Percentiles rank a stretch among this genome's conserved stretches.
Evolutionary conservation across 2,888 invertebrate genomes (phyloP).

Genomic region (Ochropacha duplaris): DNA sequence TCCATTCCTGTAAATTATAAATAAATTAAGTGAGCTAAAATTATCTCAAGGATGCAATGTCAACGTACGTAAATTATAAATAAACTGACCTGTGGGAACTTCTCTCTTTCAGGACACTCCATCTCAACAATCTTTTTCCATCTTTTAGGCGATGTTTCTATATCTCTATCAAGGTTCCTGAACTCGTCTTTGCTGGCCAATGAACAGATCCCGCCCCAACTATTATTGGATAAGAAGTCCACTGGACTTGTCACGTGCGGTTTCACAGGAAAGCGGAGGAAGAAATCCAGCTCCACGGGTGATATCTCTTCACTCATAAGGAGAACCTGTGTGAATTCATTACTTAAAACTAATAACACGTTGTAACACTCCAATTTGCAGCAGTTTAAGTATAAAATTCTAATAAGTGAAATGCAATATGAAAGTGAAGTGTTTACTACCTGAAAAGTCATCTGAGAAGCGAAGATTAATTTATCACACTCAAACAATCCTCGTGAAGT

Average conservation of each 20-base stretch:
- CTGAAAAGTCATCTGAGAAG: conserved; percentile 98
- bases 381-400: background rate
- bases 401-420: too few relatives aligned
- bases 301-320: conserved; percentile 94
- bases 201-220: conserved; percentile 98
- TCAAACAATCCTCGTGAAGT: conserved; percentile 97
- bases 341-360: background rate
- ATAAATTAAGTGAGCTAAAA: background rate
- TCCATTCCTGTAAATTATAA: conserved; percentile 89
- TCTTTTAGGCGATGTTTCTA: conserved; percentile 97
- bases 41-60: background rate
- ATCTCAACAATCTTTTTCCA: conserved; percentile 99
- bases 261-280: conserved; percentile 95
- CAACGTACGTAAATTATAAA: background rate
- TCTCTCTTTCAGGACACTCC: conserved; percentile 97
- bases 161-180: conserved; percentile 96
- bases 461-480: conserved; percentile 97
- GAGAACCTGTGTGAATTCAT: conserved; percentile 85
- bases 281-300: conserved; percentile 93
- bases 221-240: conserved; percentile 94
- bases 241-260: conserved; percentile 97
- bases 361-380: too few relatives aligned
- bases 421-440: conserved; percentile 80
- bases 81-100: conserved; percentile 91
- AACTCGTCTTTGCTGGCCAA: conserved; percentile 95